These are phyloP conservation scores for Eublepharis macularius DNA, from an alignment of 2,113 vertebrate genomes.

Conservation along the genomic window DNA sequence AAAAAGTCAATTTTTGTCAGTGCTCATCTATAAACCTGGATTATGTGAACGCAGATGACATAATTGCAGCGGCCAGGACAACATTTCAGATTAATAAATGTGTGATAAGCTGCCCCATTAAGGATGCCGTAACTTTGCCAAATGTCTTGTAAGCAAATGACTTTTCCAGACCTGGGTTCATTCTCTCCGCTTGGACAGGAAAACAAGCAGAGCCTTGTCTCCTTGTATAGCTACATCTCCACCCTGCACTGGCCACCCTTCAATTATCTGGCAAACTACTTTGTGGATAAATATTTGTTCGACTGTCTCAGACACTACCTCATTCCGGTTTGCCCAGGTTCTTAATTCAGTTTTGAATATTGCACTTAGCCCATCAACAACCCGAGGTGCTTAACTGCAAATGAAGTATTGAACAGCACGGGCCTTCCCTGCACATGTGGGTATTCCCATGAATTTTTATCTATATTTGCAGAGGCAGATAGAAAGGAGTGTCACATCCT, in stretches of 20 bases:
- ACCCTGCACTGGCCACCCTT: conserved; percentile 59
- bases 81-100: background rate
- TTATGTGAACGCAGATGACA: background rate
- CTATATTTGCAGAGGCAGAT: rapidly evolving
- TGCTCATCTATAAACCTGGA: too few species aligned
- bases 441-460: rapidly evolving
- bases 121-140: background rate
- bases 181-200: conserved; percentile 25
- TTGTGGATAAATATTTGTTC: conserved; percentile 72
- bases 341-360: conserved; percentile 52
- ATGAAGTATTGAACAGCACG: background rate
- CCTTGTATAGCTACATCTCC: conserved; percentile 35
- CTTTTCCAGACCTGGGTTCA: background rate
- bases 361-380: conserved; percentile 59
- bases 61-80: background rate
- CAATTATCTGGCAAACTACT: conserved; percentile 60
- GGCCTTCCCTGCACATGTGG: background rate
- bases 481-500: background rate
- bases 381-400: conserved; percentile 18
- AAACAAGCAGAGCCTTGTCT: conserved; percentile 62
- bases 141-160: background rate
- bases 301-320: conserved; percentile 72
- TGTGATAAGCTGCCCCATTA: background rate
- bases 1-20: too few species aligned
- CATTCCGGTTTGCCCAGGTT: conserved; percentile 70